Conservation (phyloP, 1,140 invertebrate species). For the Artemia franciscana region DNA sequence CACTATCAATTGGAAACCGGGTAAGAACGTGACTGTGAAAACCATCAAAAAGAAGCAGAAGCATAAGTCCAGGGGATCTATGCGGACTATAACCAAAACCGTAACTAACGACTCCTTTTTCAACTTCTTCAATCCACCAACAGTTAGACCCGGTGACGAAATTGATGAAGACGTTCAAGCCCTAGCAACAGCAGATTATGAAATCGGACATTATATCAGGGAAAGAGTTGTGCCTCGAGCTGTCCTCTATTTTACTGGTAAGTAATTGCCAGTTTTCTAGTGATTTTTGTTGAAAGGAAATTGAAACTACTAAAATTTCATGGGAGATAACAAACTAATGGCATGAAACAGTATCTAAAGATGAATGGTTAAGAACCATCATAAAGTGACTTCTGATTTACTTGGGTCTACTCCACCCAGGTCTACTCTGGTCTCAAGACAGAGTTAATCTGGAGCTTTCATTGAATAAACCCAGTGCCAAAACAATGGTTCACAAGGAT, state of each 20-base stretch:
- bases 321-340: neutral
- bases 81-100: conserved; percentile 78
- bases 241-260: conserved; percentile 76
- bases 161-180: conserved; percentile 48
- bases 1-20: conserved; percentile 78
- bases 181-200: conserved; percentile 71
- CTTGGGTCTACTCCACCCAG: too few species aligned
- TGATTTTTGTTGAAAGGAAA: too few species aligned
- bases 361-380: neutral
- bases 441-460: too few species aligned
- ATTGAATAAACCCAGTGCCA: too few species aligned
- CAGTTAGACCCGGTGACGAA: conserved; percentile 31
- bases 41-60: conserved; percentile 95
- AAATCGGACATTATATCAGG: conserved; percentile 92
- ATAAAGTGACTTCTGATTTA: neutral
- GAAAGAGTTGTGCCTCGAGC: conserved; percentile 77
- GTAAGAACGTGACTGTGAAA: conserved; percentile 91
- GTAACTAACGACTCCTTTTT: conserved; percentile 91
- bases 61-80: conserved; percentile 76
- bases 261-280: conserved; percentile 3
- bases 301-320: neutral
- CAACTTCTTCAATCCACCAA: conserved; percentile 88
- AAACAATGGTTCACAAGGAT: too few species aligned
- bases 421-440: too few species aligned
- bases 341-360: neutral